Base-by-base conservation (phyloP, 2,888 invertebrate species). In the Zootermopsis nevadensis region DNA sequence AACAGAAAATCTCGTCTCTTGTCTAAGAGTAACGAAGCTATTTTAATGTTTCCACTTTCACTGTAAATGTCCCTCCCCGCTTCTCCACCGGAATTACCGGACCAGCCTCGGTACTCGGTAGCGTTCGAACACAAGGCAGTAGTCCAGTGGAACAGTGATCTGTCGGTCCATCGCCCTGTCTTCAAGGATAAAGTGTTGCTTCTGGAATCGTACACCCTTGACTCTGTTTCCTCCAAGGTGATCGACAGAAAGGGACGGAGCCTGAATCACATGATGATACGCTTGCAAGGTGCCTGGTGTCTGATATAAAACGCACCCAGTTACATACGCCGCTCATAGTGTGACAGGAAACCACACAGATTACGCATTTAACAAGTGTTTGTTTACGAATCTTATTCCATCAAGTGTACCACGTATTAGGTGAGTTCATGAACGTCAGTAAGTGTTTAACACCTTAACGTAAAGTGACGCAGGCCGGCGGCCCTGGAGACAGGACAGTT, bases 191-290 rank as follows among this genome's bases (percentile, higher is more conserved):
- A 38, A 19, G 48, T 48, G 72, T 76, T 35, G 38, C 33, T 72
- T 72, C 72, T 31, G 30, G 1, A 19, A 31, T 53, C n/a, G 60
- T n/a, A n/a, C 76, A 80, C 80, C 84, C 84, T 84, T 84, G 84
- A 84, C 84, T 84, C 82, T 83, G 82, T 84, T 84, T 84, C 77
- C 67, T 38, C 76, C 84, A 80, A 84, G 82, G 84, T 82, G 83
- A 82, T 67, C 81, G 81, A 81, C 72, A 30, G 60, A n/a, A 35
- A 30, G 30, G 42, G 79, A 74, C 31, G 74, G 69, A 77, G 19
- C n/a, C 30, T 77, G 53, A 53, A 31, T 77, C 77, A 76, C 33
- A 69, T 33, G 69, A 69, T 69, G 69, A 31, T 66, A 12, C 66
- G 33, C 22, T 22, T 69, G 69, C 69, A 69, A 69, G 69, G 69